Conservation (phyloP, 2,113 vertebrate species). For the Baryphthengus martii region DNA sequence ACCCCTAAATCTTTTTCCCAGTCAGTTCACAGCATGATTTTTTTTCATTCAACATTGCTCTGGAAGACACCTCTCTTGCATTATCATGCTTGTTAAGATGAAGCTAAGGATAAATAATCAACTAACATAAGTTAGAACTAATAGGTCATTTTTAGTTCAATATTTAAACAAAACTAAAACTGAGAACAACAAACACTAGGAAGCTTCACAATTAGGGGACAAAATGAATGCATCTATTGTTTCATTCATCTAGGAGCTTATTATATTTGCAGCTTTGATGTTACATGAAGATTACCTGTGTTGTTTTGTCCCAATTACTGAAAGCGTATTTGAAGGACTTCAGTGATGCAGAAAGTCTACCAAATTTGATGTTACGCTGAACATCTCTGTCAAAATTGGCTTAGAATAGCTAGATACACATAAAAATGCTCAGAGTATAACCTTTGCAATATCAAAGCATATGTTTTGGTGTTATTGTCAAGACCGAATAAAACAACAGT, state of each 20-base stretch:
- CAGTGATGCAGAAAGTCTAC: slow-evolving; percentile 6
- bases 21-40: background rate
- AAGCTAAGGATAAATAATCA: background rate
- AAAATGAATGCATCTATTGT: slow-evolving; percentile 47
- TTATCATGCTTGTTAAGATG: background rate
- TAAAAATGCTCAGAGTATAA: background rate
- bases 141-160: background rate
- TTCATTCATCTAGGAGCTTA: slow-evolving; percentile 61
- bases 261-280: slow-evolving; percentile 68
- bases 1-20: background rate
- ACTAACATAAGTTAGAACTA: background rate
- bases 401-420: background rate
- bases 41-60: background rate
- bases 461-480: background rate
- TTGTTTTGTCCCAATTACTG: slow-evolving; percentile 74
- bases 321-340: slow-evolving; percentile 65
- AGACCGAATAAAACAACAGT: background rate
- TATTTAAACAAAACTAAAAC: slow-evolving; percentile 28
- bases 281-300: slow-evolving; percentile 66
- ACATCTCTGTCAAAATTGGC: background rate
- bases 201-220: slow-evolving; percentile 23
- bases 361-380: slow-evolving; percentile 65
- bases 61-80: background rate
- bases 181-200: slow-evolving; percentile 13
- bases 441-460: background rate